Conservation (phyloP, 2,113 vertebrate genomes). For the Gnathonemus longibarbis region DNA sequence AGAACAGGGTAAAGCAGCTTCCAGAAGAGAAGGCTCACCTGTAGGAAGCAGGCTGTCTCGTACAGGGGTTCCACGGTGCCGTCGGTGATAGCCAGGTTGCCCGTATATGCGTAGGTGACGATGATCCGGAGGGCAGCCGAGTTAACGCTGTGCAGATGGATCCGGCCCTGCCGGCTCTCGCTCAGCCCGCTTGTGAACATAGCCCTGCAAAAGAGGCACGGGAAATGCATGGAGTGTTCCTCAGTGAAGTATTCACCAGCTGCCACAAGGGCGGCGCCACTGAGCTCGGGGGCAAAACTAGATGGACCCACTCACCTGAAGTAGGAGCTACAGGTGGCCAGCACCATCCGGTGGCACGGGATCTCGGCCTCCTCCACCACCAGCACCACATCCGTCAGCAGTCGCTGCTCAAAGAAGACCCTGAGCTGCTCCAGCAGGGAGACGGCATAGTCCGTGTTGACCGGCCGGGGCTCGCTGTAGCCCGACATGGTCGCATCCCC, state of each 20-base stretch:
- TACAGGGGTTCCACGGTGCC: constrained; percentile 93
- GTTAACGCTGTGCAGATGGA: constrained; percentile 92
- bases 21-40: constrained; percentile 62
- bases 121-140: constrained; percentile 85
- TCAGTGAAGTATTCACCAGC: not conserved
- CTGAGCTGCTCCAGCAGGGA: constrained; percentile 95
- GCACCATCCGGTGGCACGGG: constrained; percentile 96
- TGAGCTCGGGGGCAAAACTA: not conserved
- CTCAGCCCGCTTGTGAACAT: constrained; percentile 98
- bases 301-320: constrained; percentile 77
- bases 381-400: constrained; percentile 93
- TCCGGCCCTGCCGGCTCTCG: constrained; percentile 93
- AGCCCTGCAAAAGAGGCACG: constrained; percentile 60
- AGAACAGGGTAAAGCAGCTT: not conserved
- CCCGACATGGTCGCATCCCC: constrained; percentile 96
- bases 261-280: not conserved
- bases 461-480: constrained; percentile 82
- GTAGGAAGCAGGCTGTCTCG: constrained; percentile 95
- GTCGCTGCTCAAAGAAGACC: constrained; percentile 91
- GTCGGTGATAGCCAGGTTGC: constrained; percentile 86
- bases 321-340: constrained; percentile 96
- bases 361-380: constrained; percentile 95
- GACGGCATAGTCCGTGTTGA: constrained; percentile 92
- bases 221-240: not conserved
- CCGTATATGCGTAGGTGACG: constrained; percentile 91